Base-by-base conservation (phyloP, 2,888 invertebrate genomes). In the Cephus nigrinus region DNA sequence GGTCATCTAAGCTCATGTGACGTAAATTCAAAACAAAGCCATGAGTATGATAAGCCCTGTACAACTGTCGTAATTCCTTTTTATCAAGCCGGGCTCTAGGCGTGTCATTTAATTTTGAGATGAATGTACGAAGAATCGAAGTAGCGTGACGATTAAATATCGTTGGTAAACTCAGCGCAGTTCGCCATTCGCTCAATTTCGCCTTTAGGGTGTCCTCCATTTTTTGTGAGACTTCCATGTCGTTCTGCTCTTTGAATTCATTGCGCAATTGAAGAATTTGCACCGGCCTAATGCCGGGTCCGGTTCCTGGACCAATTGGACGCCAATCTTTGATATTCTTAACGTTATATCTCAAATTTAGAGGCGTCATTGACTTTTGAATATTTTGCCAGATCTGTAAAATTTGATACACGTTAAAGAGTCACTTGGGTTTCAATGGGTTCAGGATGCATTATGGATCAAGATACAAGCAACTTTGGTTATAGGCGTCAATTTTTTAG, bases 341-440 rank as follows among this genome's bases (percentile, higher is more conserved):
- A 0, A 87, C 83, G 74, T 91, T 87, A 55, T 88, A 90, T 68
- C 84, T 88, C n/a, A 91, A 78, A 77, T 85, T 88, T 40, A 85
- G 80, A 1, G 90, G 88, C 11, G 88, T 75, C 34, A 85, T 78
- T 0, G 87, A 85, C 79, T 87, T 90, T 79, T 90, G 90, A 68
- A 86, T 83, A 76, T 91, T 91, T 75, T 88, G 90, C 91, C 91
- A 91, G 36, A 91, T 87, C 91, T 91, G 74, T 15, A 82, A 83
- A 35, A 74, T 55, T 23, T 55, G 2, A 23, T 55, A 55, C 23
- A 55, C 55, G 55, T 55, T 55, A 55, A 23, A 55, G 55, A 23
- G 55, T 55, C 55, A 55, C 9, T 23, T 55, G 23, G 23, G 5
- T 23, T 55, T 55, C 55, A 9, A 23, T 15, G 23, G 55, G 55